These are phyloP conservation scores for Echinometra lucunter DNA, from an alignment of 53 echinoderm and acorn worm species.

Conservation along the genomic window DNA sequence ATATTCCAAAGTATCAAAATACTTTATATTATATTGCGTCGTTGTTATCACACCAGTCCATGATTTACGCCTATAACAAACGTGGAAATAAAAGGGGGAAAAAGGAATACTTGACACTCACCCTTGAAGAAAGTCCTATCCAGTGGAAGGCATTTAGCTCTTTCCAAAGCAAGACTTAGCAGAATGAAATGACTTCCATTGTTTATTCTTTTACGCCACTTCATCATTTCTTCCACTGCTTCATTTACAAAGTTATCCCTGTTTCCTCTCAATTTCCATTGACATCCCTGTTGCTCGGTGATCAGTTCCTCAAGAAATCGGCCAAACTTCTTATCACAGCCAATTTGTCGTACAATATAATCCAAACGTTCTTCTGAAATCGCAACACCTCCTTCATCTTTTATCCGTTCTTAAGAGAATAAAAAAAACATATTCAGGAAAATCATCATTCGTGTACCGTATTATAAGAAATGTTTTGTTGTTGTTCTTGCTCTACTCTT, in stretches of 20 bases:
- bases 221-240: neutral
- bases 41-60: too few relatives aligned
- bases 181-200: neutral
- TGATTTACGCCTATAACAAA: too few relatives aligned
- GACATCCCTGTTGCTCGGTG: neutral
- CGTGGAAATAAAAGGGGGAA: too few relatives aligned
- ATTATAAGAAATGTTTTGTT: too few relatives aligned
- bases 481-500: too few relatives aligned
- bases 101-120: neutral
- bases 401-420: neutral
- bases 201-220: neutral
- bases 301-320: neutral
- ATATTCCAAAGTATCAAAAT: too few relatives aligned
- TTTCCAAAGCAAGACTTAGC: constrained; percentile 1
- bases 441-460: neutral
- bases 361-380: neutral
- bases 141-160: neutral
- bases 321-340: neutral
- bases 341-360: neutral
- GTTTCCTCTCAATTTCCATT: neutral
- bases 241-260: neutral
- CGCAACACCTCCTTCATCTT: neutral
- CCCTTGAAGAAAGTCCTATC: neutral
- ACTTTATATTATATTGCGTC: too few relatives aligned
- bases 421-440: neutral